A percentile compares a stretch with the other conserved stretches of the same genome.
Evolutionary conservation across 1,140 invertebrate species (phyloP).

Genomic region (Mamestra configurata): DNA sequence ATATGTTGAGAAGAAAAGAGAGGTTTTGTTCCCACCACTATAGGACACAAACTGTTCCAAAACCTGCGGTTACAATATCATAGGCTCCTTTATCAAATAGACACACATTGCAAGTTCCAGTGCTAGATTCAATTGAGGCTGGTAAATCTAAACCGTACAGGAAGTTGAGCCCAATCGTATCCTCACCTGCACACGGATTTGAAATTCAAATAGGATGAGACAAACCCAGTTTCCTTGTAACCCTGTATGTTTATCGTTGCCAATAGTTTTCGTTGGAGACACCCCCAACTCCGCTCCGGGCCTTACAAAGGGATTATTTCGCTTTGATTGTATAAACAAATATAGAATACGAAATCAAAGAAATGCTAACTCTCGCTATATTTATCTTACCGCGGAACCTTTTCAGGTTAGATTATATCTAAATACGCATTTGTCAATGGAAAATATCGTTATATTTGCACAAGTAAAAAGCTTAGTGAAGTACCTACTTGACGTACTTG

Average conservation of each 20-base stretch:
- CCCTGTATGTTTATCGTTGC: conserved; percentile 70
- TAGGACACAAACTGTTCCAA: background rate
- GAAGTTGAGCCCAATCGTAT: conserved; percentile 77
- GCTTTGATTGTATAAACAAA: conserved; percentile 48
- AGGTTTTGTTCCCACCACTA: background rate
- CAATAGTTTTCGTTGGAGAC: conserved; percentile 65
- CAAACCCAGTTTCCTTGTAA: conserved; percentile 72
- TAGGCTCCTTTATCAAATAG: conserved; percentile 67
- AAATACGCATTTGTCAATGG: conserved; percentile 24
- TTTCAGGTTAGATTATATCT: background rate
- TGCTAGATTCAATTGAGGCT: conserved; percentile 79
- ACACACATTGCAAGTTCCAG: conserved; percentile 60
- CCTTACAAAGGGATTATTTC: conserved; percentile 48
- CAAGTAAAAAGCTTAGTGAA: conserved; percentile 51
- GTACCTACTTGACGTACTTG: conserved; percentile 56
- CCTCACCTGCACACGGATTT: conserved; percentile 79
- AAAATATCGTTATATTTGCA: conserved; percentile 37
- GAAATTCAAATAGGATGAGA: conserved; percentile 84
- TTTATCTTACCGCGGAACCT: background rate
- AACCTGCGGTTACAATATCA: conserved; percentile 46
- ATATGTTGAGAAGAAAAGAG: too few species aligned
- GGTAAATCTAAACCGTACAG: conserved; percentile 77
- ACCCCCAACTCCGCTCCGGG: background rate
- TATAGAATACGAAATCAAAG: conserved; percentile 21
- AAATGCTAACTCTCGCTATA: conserved; percentile 1